Base-by-base conservation (phyloP, 2,113 vertebrate genomes). In the Chaetops frenatus region DNA sequence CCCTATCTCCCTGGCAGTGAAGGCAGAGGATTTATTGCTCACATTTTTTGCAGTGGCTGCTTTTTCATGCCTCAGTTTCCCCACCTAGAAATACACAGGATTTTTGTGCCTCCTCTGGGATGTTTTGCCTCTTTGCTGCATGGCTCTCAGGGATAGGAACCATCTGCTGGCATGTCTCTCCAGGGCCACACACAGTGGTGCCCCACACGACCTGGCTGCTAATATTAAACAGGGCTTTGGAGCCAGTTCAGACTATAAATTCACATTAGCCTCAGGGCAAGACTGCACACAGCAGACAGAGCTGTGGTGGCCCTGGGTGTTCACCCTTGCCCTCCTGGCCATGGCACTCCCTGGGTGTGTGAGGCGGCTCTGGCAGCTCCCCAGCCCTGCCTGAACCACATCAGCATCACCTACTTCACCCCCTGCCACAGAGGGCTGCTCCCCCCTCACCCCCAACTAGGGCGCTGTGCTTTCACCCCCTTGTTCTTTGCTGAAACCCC, bases 41-140 rank as follows among this genome's bases (percentile, higher is more conserved):
- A 29, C 9, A 27, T 31, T 79, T 64, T 11, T 76, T 67, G 7
- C 44, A 36, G 48, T 24, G 16, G 12, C 35, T 85, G 29, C 53
- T 80, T 17, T 13, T 61, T 67, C 8, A 3, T 72, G 50, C 82
- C 94, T 96, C 86, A 84, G 72, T 86, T 95, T 88, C 47, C 53
- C 19, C 28, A 28, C 33, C 57, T 62, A 31, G n/a, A 64, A 71
- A 38, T 42, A 45, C 10, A 44, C 10, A 45, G 16, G 22, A 31
- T 29, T 40, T 61, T 57, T 76, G 25, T 23, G 18, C 20, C n/a
- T 65, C 18, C 72, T 72, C 48, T 57, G 72, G 58, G 31, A n/a
- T n/a, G 45, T 44, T 90, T 65, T 45, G 53, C 45, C 66, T 86
- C 66, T 81, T 91, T 44, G 48, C 57, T 12, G 5, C 23, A 12